A percentile compares a stretch with the other conserved stretches of the same genome.
These are phyloP conservation scores for Pica pica DNA, from an alignment of 2,113 vertebrate species.

Conservation along the genomic window DNA sequence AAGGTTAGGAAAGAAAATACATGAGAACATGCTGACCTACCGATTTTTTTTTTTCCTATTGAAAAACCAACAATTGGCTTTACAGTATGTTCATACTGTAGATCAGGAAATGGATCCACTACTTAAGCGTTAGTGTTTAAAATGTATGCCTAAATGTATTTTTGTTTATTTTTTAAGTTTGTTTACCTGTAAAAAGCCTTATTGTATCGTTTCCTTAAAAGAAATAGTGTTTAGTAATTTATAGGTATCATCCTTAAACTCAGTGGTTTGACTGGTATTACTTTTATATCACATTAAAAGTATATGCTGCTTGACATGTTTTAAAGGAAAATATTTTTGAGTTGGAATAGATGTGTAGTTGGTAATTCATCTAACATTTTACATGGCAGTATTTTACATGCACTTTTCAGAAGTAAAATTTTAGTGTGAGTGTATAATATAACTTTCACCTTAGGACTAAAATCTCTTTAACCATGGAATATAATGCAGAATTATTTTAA, in stretches of 20 bases:
- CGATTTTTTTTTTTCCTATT: not conserved
- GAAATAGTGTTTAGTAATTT: constrained; percentile 44
- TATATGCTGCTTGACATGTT: constrained; percentile 64
- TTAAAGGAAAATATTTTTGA: constrained; percentile 62
- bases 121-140: constrained; percentile 32
- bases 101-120: constrained; percentile 34
- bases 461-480: constrained; percentile 24
- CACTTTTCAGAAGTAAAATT: constrained; percentile 59
- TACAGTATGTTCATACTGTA: constrained; percentile 23
- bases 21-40: constrained; percentile 5
- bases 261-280: constrained; percentile 53
- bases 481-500: constrained; percentile 13
- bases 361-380: constrained; percentile 50
- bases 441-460: constrained; percentile 22
- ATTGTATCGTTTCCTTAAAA: constrained; percentile 48
- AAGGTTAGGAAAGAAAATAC: not conserved
- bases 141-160: constrained; percentile 57
- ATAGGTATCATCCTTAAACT: constrained; percentile 44
- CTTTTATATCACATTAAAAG: constrained; percentile 61
- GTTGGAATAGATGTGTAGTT: constrained; percentile 45
- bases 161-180: constrained; percentile 62
- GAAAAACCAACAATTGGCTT: constrained; percentile 29
- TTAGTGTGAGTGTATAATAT: constrained; percentile 39
- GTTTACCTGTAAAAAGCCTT: constrained; percentile 65
- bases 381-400: constrained; percentile 62